Percentiles rank a stretch among this genome's conserved stretches.
These are phyloP conservation scores for Genyomyrus donnyi DNA, from an alignment of 2,113 vertebrate species.

Conservation along the genomic window DNA sequence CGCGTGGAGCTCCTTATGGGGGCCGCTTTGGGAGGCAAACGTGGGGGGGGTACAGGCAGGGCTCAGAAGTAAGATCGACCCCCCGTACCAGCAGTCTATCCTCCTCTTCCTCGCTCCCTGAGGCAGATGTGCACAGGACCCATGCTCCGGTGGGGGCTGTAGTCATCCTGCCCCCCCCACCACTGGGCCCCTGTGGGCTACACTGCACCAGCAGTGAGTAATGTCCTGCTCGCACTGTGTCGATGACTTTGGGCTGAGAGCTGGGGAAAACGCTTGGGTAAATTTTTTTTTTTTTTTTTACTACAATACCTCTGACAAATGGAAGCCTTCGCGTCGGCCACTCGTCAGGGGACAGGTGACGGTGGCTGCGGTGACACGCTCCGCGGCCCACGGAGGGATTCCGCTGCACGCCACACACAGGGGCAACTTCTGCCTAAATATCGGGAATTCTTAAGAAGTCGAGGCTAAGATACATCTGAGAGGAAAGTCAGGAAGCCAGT, in stretches of 20 bases:
- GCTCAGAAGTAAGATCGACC: slow-evolving; percentile 56
- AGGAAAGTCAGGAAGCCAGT: slow-evolving; percentile 55
- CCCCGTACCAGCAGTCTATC: slow-evolving; percentile 27
- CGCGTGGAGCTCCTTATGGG: slow-evolving; percentile 67
- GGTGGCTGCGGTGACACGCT: slow-evolving; percentile 43
- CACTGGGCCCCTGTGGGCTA: slow-evolving; percentile 64
- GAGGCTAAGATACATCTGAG: slow-evolving; percentile 61
- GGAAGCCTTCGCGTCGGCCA: slow-evolving; percentile 74
- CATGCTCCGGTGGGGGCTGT: neutral
- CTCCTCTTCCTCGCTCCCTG: slow-evolving; percentile 40
- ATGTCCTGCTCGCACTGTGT: slow-evolving; percentile 80
- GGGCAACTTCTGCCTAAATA: slow-evolving; percentile 48
- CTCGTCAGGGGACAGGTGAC: slow-evolving; percentile 84
- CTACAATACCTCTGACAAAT: slow-evolving; percentile 85
- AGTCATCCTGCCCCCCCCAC: slow-evolving; percentile 31
- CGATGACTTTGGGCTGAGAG: slow-evolving; percentile 81
- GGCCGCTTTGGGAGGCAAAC: slow-evolving; percentile 51
- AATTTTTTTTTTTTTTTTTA: slow-evolving; percentile 36
- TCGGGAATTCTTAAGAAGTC: slow-evolving; percentile 61
- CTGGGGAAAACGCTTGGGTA: slow-evolving; percentile 51
- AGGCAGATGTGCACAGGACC: neutral
- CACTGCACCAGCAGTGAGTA: slow-evolving; percentile 82
- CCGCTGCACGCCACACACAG: slow-evolving; percentile 36
- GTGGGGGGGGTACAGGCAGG: slow-evolving; percentile 63
- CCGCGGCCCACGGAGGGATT: slow-evolving; percentile 44